Percentiles rank a stretch among this genome's conserved stretches.
Evolutionary conservation across 2,113 vertebrate species (phyloP).

Genomic region (zebrafish (Danio rerio)): GRCz12tu NC_133177.1:58412501-58413000

Average conservation of each 20-base stretch:
- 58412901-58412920: neutral
- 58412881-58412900: neutral
- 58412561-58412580: too few relatives aligned
- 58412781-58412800: neutral
- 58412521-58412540: too few relatives aligned
- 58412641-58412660: neutral
- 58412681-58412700: neutral
- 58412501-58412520: too few relatives aligned
- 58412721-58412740: neutral
- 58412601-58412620: too few relatives aligned
- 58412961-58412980: constrained; percentile 10
- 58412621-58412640: neutral
- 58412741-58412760: neutral
- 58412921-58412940: neutral
- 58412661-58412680: neutral
- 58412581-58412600: neutral
- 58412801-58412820: neutral
- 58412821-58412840: neutral
- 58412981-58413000: constrained; percentile 16
- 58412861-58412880: neutral
- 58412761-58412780: neutral
- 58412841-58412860: neutral
- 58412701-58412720: constrained; percentile 8
- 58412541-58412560: too few relatives aligned
- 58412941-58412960: neutral